Evolutionary conservation across 2,113 vertebrate species (phyloP).

Genomic region (Pelecanus crispus): DNA sequence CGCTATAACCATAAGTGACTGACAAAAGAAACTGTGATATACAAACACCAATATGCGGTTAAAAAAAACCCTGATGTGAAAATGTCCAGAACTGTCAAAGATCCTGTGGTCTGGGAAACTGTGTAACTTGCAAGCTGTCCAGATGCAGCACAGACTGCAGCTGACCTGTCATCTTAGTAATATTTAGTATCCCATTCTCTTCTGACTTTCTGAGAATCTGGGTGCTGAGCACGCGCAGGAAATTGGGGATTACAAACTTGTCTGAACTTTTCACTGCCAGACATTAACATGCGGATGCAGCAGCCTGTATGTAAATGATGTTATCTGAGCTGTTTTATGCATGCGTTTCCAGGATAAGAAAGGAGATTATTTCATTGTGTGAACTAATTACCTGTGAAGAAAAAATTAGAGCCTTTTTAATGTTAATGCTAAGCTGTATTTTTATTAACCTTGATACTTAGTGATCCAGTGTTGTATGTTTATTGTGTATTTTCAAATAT

Average conservation of each 20-base stretch:
- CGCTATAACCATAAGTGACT: background rate
- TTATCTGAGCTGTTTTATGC: conserved; percentile 45
- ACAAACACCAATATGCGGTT: background rate
- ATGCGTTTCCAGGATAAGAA: conserved; percentile 36
- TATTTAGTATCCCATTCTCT: background rate
- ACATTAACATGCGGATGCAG: conserved; percentile 42
- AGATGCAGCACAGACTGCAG: background rate
- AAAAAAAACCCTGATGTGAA: background rate
- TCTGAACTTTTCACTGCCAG: conserved; percentile 37
- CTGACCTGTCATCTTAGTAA: background rate
- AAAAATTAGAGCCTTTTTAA: conserved; percentile 41
- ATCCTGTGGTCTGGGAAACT: background rate
- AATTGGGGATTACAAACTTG: conserved; percentile 37
- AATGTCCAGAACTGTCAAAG: background rate
- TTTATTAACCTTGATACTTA: background rate
- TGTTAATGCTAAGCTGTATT: conserved; percentile 22
- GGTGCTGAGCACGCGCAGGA: conserved; percentile 43
- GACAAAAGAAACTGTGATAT: background rate
- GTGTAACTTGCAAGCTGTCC: background rate
- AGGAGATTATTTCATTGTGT: conserved; percentile 53
- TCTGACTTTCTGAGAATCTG: background rate
- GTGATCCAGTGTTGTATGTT: background rate
- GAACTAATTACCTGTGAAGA: conserved; percentile 51
- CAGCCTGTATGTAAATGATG: conserved; percentile 48
- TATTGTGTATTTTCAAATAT: conserved; percentile 1